phyloP scores from a whole-genome alignment of 2,797 vertebrate genomes.

The Trichosurus vulpecula region DNA sequence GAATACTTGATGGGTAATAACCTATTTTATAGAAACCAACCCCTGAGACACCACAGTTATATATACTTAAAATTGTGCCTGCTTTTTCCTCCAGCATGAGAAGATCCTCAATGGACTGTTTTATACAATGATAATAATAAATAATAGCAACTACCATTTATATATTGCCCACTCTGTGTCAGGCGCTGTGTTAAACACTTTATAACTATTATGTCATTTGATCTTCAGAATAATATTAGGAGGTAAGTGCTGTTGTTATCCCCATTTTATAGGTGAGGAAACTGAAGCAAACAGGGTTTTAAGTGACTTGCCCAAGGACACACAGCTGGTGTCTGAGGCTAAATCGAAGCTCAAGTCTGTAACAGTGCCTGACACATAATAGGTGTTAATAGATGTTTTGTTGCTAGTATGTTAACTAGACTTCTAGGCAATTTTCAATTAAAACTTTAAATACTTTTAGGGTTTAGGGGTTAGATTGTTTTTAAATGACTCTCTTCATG shows the following conservation, averaged over 20 bases:
- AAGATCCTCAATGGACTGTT: not conserved
- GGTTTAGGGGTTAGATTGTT: not conserved
- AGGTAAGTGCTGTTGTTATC: not conserved
- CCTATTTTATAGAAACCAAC: not conserved
- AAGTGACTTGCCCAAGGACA: not conserved
- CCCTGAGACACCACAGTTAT: not conserved
- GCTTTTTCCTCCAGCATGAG: not conserved
- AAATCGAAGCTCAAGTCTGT: not conserved
- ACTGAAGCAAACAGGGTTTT: not conserved
- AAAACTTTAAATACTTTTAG: not conserved
- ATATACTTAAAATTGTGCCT: not conserved
- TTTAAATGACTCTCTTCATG: not conserved
- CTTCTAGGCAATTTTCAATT: not conserved
- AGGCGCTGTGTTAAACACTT: not conserved
- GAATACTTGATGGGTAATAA: not conserved
- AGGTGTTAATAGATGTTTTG: not conserved
- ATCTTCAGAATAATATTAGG: not conserved
- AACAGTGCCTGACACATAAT: not conserved
- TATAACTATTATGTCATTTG: not conserved
- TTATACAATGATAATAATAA: not conserved
- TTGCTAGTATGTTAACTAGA: not conserved
- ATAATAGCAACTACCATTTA: not conserved
- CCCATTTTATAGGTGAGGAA: not conserved
- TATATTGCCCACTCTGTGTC: not conserved
- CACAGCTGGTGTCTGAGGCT: not conserved